A percentile compares a stretch with the other conserved stretches of the same genome.
Conservation (phyloP, 2,797 vertebrate species). For the Enteromius argenteus region DNA sequence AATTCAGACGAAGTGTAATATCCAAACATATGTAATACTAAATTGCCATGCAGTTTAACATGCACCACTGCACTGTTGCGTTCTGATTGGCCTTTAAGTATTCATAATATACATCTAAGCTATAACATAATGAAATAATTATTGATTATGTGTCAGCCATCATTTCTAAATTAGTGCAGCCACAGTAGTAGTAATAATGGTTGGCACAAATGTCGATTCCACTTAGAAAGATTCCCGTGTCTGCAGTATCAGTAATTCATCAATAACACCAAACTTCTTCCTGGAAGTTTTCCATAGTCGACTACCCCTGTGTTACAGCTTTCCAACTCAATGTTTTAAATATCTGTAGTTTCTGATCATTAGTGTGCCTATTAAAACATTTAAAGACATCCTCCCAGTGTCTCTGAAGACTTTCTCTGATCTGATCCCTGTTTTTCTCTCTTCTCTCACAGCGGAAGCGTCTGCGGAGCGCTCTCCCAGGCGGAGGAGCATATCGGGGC, state of each 20-base stretch:
- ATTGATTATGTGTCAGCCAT: slow-evolving; percentile 20
- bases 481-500: slow-evolving; percentile 94
- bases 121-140: slow-evolving; percentile 7
- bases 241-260: slow-evolving; percentile 10
- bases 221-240: neutral
- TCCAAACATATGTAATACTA: neutral
- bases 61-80: neutral
- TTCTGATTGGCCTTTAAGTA: slow-evolving; percentile 1
- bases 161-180: neutral
- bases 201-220: slow-evolving; percentile 1
- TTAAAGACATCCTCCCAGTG: neutral
- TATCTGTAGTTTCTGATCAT: neutral
- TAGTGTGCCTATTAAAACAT: neutral
- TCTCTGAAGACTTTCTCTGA: neutral
- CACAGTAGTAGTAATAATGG: neutral
- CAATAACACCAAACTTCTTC: neutral
- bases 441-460: slow-evolving; percentile 78
- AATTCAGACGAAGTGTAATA: neutral
- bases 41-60: neutral
- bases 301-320: neutral
- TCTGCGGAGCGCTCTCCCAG: slow-evolving; percentile 92
- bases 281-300: neutral
- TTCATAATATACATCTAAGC: neutral
- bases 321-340: neutral
- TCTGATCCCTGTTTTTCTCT: neutral